A percentile compares a stretch with the other conserved stretches of the same genome.
phyloP scores from a whole-genome alignment of 2,797 vertebrate genomes.

The Trichosurus vulpecula region DNA sequence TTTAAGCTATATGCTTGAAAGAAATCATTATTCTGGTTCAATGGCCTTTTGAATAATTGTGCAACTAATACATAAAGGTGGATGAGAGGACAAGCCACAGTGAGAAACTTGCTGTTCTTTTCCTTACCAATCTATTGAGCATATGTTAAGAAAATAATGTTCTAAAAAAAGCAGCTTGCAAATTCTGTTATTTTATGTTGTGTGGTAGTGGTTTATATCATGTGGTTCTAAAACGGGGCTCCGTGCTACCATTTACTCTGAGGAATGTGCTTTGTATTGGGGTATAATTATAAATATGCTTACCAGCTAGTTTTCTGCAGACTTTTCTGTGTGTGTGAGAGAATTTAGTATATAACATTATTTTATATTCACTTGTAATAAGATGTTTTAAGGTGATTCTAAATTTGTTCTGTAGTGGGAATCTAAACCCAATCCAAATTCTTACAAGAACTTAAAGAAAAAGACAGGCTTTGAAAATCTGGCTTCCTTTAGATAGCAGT shows the following conservation, averaged over 20 bases:
- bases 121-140: constrained; percentile 71
- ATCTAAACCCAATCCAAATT: not conserved
- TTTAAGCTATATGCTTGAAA: not conserved
- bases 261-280: constrained; percentile 75
- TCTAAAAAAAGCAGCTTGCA: constrained; percentile 82
- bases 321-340: constrained; percentile 51
- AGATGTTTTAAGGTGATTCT: constrained; percentile 49
- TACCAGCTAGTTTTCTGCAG: constrained; percentile 69
- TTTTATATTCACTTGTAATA: constrained; percentile 40
- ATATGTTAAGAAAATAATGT: constrained; percentile 82
- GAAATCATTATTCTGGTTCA: not conserved
- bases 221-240: constrained; percentile 69
- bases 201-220: constrained; percentile 71
- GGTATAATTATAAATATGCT: constrained; percentile 77
- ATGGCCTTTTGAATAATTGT: not conserved
- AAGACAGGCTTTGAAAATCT: not conserved
- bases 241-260: constrained; percentile 63
- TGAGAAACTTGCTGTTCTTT: constrained; percentile 73
- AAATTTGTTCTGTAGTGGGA: not conserved
- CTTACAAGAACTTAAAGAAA: not conserved
- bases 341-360: constrained; percentile 33
- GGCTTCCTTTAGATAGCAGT: not conserved
- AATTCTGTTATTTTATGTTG: constrained; percentile 79
- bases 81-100: not conserved
- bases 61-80: not conserved